Evolutionary conservation across 2,797 vertebrate genomes (phyloP).

Genomic region (Rhabdophis nuchalis): DNA sequence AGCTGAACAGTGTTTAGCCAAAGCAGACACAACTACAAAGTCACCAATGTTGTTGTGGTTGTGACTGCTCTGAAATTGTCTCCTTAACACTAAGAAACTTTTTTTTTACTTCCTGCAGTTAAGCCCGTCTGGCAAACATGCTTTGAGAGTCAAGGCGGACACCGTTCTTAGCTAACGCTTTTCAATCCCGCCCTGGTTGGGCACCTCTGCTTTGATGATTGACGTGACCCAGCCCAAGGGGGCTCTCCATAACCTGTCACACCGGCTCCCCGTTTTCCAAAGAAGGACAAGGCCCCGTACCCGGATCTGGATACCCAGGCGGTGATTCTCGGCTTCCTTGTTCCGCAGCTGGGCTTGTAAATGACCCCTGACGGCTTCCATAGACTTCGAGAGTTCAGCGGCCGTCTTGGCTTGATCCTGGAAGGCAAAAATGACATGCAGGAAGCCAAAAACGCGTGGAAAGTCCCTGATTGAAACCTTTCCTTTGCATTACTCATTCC

Average conservation of each 20-base stretch:
- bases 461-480: not conserved
- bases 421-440: not conserved
- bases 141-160: not conserved
- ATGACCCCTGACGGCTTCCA: slow-evolving; percentile 81
- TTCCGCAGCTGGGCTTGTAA: slow-evolving; percentile 83
- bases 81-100: not conserved
- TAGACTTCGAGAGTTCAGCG: slow-evolving; percentile 76
- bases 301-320: slow-evolving; percentile 81
- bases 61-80: not conserved
- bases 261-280: fast-evolving
- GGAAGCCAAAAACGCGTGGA: fast-evolving
- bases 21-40: not conserved
- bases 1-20: not conserved
- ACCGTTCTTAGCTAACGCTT: not conserved
- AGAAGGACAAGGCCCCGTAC: slow-evolving; percentile 58
- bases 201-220: not conserved
- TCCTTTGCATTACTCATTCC: too few relatives aligned
- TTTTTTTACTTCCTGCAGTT: fast-evolving
- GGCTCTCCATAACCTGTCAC: too few relatives aligned
- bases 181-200: not conserved
- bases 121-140: not conserved
- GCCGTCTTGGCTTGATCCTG: slow-evolving; percentile 82
- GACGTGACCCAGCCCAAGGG: not conserved
- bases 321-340: slow-evolving; percentile 87
- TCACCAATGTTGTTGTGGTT: not conserved